phyloP scores from a whole-genome alignment of 2,797 vertebrate species.

The Okamejei kenojei region DNA sequence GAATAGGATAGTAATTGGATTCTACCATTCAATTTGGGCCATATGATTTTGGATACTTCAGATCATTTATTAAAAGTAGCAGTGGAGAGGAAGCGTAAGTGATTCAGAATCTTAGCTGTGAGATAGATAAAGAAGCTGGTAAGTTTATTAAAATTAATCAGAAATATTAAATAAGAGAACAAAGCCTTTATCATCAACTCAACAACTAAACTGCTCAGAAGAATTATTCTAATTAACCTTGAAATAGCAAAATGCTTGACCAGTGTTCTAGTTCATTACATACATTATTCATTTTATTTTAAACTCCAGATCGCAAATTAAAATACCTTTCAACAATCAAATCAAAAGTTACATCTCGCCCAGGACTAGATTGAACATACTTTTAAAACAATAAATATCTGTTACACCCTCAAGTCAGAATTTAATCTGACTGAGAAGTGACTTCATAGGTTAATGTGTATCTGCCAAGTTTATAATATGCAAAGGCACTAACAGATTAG shows the following conservation, averaged over 20 bases:
- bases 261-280: background rate
- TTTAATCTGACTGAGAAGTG: background rate
- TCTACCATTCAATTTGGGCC: background rate
- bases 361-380: background rate
- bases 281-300: slow-evolving; percentile 30
- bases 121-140: background rate
- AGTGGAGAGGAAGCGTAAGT: background rate
- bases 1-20: background rate
- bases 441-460: slow-evolving; percentile 23
- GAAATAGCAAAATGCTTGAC: background rate
- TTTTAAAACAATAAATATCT: background rate
- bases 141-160: slow-evolving; percentile 24
- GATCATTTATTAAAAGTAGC: slow-evolving; percentile 2
- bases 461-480: slow-evolving; percentile 25
- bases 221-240: slow-evolving; percentile 6
- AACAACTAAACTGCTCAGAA: background rate
- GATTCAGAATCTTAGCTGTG: background rate
- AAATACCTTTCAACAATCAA: background rate
- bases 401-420: background rate
- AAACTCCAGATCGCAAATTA: background rate
- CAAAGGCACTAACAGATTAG: slow-evolving; percentile 32
- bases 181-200: background rate
- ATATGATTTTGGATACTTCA: background rate
- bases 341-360: background rate
- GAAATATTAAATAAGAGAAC: background rate